phyloP scores from a whole-genome alignment of 2,888 invertebrate species.

The Aleiodes testaceus region DNA sequence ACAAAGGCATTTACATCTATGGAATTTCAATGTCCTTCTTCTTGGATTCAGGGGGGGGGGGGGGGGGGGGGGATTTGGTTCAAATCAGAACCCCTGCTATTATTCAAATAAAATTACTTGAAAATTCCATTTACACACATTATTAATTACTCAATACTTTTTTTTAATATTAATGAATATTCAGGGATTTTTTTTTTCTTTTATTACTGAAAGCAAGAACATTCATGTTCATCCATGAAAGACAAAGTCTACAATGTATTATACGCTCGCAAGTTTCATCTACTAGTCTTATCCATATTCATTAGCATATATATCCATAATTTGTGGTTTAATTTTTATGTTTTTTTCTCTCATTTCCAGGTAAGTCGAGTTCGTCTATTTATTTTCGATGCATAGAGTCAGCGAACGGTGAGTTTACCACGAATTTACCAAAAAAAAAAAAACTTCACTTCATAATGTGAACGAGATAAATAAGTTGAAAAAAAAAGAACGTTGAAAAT shows the following conservation, averaged over 20 bases:
- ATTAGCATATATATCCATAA: constrained; percentile 8
- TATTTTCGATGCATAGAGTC: not conserved
- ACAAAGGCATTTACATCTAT: constrained; percentile 20
- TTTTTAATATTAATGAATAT: not conserved
- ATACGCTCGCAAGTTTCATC: constrained; percentile 25
- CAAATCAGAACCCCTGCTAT: not conserved
- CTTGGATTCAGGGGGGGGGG: not conserved
- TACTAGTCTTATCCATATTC: constrained; percentile 35
- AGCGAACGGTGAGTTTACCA: constrained; percentile 1
- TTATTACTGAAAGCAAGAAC: constrained; percentile 13
- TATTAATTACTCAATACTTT: too few relatives aligned
- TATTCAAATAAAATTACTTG: too few relatives aligned
- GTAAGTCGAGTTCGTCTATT: constrained; percentile 53
- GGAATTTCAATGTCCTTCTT: constrained; percentile 19
- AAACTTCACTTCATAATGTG: not conserved
- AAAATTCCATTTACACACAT: too few relatives aligned
- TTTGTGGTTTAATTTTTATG: not conserved
- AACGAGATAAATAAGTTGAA: not conserved
- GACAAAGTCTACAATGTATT: constrained; percentile 18
- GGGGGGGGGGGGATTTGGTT: too few relatives aligned
- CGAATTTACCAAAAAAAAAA: constrained; percentile 9
- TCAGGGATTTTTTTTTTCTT: constrained; percentile 39
- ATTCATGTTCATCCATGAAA: constrained; percentile 22
- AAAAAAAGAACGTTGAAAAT: constrained; percentile 16
- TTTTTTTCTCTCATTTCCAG: constrained; percentile 54